Conservation (phyloP, 1,140 invertebrate species). For the Chymomyza costata region DNA sequence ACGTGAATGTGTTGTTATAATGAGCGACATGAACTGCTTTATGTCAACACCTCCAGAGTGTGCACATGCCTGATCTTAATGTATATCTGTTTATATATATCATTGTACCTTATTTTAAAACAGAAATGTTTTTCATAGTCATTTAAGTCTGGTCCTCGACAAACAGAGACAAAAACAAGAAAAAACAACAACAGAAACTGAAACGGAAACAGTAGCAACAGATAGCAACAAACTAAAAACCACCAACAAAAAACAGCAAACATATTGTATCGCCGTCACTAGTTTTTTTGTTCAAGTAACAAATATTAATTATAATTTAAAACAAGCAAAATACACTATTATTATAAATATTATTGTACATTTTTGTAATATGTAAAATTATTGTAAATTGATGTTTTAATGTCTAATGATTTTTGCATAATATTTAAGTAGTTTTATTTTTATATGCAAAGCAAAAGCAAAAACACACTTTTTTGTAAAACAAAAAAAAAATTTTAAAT, state of each 20-base stretch:
- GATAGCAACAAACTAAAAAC: slow-evolving; percentile 12
- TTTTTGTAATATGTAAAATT: slow-evolving; percentile 1
- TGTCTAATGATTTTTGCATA: slow-evolving; percentile 59
- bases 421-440: slow-evolving; percentile 65
- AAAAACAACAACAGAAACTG: slow-evolving; percentile 33
- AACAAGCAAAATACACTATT: slow-evolving; percentile 38
- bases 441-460: slow-evolving; percentile 55
- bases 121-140: slow-evolving; percentile 60
- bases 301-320: slow-evolving; percentile 26
- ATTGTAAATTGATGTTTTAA: slow-evolving; percentile 39
- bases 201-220: slow-evolving; percentile 30
- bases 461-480: slow-evolving; percentile 14
- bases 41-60: too few relatives aligned
- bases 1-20: too few relatives aligned
- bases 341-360: slow-evolving; percentile 31
- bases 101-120: slow-evolving; percentile 71
- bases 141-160: slow-evolving; percentile 61
- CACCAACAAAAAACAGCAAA: slow-evolving; percentile 27
- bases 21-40: too few relatives aligned
- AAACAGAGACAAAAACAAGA: slow-evolving; percentile 36
- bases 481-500: slow-evolving; percentile 44
- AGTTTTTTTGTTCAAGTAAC: slow-evolving; percentile 45
- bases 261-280: slow-evolving; percentile 49
- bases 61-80: too few relatives aligned
- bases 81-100: slow-evolving; percentile 39